A percentile compares a stretch with the other conserved stretches of the same genome.
Conservation (phyloP, 2,113 vertebrate species). For the Nibea coibor region DNA sequence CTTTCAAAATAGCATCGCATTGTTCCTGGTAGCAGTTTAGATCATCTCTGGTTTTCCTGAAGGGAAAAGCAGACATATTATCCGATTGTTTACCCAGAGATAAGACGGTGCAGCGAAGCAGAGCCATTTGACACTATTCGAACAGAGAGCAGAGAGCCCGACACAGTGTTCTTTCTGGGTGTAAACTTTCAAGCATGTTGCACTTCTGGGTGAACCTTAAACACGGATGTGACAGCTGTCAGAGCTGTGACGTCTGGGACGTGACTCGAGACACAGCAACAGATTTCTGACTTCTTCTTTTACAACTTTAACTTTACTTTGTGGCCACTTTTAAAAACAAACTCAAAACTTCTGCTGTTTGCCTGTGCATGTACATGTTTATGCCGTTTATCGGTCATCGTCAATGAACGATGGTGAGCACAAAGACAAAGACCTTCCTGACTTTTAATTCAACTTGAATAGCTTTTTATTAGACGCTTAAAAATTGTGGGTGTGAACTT, state of each 20-base stretch:
- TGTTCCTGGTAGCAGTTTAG: slow-evolving; percentile 96
- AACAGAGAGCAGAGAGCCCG: not conserved
- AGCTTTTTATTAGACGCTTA: too few relatives aligned
- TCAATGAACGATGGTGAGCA: too few relatives aligned
- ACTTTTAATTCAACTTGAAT: too few relatives aligned
- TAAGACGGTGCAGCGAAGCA: not conserved
- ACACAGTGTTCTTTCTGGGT: not conserved
- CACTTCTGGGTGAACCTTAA: not conserved
- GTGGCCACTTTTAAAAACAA: not conserved
- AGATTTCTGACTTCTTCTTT: not conserved
- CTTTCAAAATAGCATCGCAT: slow-evolving; percentile 92
- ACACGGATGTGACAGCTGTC: too few relatives aligned
- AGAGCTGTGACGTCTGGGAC: not conserved
- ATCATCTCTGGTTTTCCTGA: slow-evolving; percentile 93
- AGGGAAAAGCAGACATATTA: slow-evolving; percentile 65
- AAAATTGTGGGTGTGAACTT: too few relatives aligned
- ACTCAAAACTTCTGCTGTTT: not conserved
- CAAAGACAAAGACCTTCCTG: too few relatives aligned
- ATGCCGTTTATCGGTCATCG: too few relatives aligned
- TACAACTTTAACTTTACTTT: not conserved
- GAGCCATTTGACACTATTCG: not conserved
- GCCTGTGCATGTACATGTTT: not conserved
- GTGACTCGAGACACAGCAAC: not conserved
- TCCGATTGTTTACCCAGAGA: not conserved
- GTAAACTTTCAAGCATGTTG: not conserved